Percentiles rank a stretch among this genome's conserved stretches.
Evolutionary conservation across 2,888 invertebrate species (phyloP).

Genomic region (Petrolisthes manimaculis): DNA sequence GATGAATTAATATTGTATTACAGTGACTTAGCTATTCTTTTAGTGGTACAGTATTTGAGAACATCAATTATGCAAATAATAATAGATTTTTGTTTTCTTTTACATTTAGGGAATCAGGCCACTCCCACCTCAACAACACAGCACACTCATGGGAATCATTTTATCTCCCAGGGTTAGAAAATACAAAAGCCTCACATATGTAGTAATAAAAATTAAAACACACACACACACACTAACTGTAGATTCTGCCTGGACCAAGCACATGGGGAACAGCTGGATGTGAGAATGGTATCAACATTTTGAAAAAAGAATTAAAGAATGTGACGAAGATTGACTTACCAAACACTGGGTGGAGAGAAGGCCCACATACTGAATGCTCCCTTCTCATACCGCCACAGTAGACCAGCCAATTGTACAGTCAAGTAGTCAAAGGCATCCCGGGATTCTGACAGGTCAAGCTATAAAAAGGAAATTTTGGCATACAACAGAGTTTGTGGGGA

Average conservation of each 20-base stretch:
- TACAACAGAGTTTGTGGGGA: neutral
- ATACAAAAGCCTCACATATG: too few species aligned
- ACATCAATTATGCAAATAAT: neutral
- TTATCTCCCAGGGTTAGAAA: too few species aligned
- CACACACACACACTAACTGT: too few species aligned
- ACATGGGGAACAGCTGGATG: too few species aligned
- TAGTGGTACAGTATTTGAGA: neutral
- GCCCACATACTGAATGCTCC: constrained; percentile 73
- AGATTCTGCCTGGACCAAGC: too few species aligned
- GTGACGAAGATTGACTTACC: constrained; percentile 73
- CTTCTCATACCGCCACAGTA: constrained; percentile 57
- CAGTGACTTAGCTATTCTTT: too few species aligned
- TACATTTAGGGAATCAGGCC: neutral
- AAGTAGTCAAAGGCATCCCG: constrained; percentile 59
- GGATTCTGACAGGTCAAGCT: constrained; percentile 66
- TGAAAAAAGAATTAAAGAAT: constrained; percentile 41
- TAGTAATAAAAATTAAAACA: neutral
- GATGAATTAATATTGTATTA: neutral
- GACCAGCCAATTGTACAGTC: constrained; percentile 61
- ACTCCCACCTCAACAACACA: neutral
- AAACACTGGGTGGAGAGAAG: constrained; percentile 86
- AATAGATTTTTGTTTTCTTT: neutral
- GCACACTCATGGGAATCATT: too few species aligned
- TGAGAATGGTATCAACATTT: neutral
- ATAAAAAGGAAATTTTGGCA: neutral